phyloP scores from a whole-genome alignment of 2,888 invertebrate species.

The Megamerina dolium region DNA sequence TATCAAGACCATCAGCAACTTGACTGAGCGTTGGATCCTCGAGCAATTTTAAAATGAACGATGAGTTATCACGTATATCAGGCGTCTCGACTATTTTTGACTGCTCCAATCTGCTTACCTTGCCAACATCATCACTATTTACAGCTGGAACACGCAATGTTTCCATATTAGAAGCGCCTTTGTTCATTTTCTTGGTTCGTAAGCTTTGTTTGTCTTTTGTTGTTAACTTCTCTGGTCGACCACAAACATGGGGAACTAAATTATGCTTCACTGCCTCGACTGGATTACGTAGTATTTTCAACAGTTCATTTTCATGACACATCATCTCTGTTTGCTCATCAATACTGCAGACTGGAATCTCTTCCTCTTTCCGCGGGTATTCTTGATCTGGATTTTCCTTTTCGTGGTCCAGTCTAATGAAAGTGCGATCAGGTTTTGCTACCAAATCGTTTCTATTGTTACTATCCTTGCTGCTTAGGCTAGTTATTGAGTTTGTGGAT shows the following conservation, averaged over 20 bases:
- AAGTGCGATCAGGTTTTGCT: conserved; percentile 39
- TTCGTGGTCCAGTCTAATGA: conserved; percentile 45
- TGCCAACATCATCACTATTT: neutral
- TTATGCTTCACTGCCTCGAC: conserved; percentile 71
- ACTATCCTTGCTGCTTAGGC: conserved; percentile 27
- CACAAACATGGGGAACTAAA: conserved; percentile 71
- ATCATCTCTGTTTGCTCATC: conserved; percentile 21
- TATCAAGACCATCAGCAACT: conserved; percentile 58
- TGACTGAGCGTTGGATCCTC: conserved; percentile 61
- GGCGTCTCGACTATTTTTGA: neutral
- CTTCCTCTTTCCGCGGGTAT: neutral
- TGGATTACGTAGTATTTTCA: conserved; percentile 61
- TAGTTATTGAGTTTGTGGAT: conserved; percentile 31
- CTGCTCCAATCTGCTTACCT: neutral
- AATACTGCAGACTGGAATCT: neutral
- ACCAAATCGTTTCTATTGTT: conserved; percentile 20
- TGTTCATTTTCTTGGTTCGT: conserved; percentile 47
- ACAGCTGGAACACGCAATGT: no score
- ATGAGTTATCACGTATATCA: conserved; percentile 32
- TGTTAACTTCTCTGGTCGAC: conserved; percentile 51
- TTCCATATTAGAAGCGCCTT: conserved; percentile 11
- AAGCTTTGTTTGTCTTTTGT: conserved; percentile 23
- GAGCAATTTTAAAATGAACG: conserved; percentile 56
- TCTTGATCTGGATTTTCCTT: conserved; percentile 26
- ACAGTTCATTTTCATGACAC: conserved; percentile 51